phyloP scores from a whole-genome alignment of 2,888 invertebrate species.

The Candidula unifasciata region DNA sequence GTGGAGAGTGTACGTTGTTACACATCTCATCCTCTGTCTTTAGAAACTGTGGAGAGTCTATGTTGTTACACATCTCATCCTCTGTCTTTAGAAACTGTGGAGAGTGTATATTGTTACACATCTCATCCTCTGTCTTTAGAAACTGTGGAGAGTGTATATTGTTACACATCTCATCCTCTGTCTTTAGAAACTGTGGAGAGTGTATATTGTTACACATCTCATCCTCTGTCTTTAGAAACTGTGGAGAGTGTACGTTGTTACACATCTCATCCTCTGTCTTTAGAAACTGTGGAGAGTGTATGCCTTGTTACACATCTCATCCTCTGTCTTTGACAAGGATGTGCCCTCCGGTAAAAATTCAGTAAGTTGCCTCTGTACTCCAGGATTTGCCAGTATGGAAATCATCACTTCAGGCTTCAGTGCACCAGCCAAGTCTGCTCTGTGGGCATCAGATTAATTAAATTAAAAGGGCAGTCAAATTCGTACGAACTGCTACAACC shows the following conservation, averaged over 20 bases:
- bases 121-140: no score
- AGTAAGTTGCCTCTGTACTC: constrained; percentile 58
- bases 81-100: constrained; percentile 96
- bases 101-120: constrained; percentile 91
- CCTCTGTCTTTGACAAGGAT: constrained; percentile 78
- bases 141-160: constrained; percentile 96
- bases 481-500: not conserved
- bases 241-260: constrained; percentile 93
- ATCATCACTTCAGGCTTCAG: constrained; percentile 79
- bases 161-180: no score
- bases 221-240: constrained; percentile 96
- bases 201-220: constrained; percentile 91
- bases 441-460: constrained; percentile 46
- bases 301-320: constrained; percentile 91
- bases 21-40: no score
- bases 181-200: constrained; percentile 95
- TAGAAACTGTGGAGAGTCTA: constrained; percentile 95
- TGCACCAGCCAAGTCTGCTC: constrained; percentile 75
- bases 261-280: no score
- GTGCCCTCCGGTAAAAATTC: constrained; percentile 74
- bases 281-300: constrained; percentile 95
- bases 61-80: constrained; percentile 90
- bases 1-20: constrained; percentile 93
- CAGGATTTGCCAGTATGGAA: constrained; percentile 69
- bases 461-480: no score